Base-by-base conservation (phyloP, 2,888 invertebrate genomes). In the Eupithecia pulchellata region DNA sequence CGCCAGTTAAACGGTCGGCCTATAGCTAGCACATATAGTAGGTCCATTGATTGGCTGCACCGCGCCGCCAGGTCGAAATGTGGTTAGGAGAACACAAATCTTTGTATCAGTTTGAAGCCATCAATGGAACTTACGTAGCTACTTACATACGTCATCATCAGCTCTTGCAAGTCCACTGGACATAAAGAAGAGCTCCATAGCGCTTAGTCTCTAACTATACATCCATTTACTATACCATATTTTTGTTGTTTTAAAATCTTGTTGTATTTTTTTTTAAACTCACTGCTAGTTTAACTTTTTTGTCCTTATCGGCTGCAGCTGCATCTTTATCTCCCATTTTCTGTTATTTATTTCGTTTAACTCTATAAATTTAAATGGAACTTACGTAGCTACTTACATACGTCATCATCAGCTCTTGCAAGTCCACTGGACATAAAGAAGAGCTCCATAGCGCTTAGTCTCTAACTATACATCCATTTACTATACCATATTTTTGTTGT, bases 211-310 rank as follows among this genome's bases (percentile, higher is more conserved):
- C 11, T 11, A 52, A 13, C 11, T 47, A 9, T 0, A 20, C 13
- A 52, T 13, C 4, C 4, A 52, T n/a, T 4, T 4, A 17, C 20
- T 47, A n/a, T n/a, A n/a, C n/a, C 9, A n/a, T 42, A 42, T 42
- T 42, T 42, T 20, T 4, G 42, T 47, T 20, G 20, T 5, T 32
- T 32, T 6, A 32, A 32, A 6, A 4, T 32, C 4, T n/a, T n/a
- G n/a, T n/a, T n/a, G n/a, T n/a, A n/a, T 6, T 9, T 30, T 11
- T 52, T 25, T 20, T n/a, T 9, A 20, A 29, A 52, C 47, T 68
- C 81, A 92, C 92, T 78, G 89, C 86, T 73, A 92, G 82, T 86
- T 91, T 92, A 32, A 93, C 92, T 76, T 88, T 85, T 75, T 92
- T 92, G 74, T 90, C 90, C 69, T 91, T 90, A 42, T 90, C 91